phyloP scores from a whole-genome alignment of 2,888 invertebrate genomes.

The Belgica antarctica region DNA sequence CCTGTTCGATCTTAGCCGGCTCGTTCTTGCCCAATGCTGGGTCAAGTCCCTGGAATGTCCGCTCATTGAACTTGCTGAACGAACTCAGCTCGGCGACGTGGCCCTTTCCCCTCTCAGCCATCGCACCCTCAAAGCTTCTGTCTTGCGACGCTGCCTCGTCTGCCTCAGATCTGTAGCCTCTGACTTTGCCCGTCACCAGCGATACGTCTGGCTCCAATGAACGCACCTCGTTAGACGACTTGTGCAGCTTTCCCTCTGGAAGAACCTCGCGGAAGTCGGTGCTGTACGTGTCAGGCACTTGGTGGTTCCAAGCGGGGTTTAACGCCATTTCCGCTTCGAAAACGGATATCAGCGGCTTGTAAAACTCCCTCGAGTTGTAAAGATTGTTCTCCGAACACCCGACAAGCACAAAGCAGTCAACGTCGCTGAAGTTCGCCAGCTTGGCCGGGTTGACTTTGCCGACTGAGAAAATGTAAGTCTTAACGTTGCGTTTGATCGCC shows the following conservation, averaged over 20 bases:
- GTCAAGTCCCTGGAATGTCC: slow-evolving; percentile 85
- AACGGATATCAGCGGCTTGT: slow-evolving; percentile 85
- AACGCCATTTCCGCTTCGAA: slow-evolving; percentile 87
- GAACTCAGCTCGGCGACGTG: slow-evolving; percentile 50
- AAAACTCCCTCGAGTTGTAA: slow-evolving; percentile 79
- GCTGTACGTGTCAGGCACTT: slow-evolving; percentile 62
- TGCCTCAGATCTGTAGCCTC: slow-evolving; percentile 53
- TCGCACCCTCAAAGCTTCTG: slow-evolving; percentile 50
- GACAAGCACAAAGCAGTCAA: slow-evolving; percentile 88
- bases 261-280: slow-evolving; percentile 75
- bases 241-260: slow-evolving; percentile 61
- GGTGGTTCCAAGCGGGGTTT: slow-evolving; percentile 58
- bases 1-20: slow-evolving; percentile 66
- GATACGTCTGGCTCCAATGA: slow-evolving; percentile 63
- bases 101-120: slow-evolving; percentile 49
- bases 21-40: slow-evolving; percentile 73
- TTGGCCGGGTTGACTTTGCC: slow-evolving; percentile 94
- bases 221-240: slow-evolving; percentile 52
- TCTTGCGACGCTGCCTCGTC: slow-evolving; percentile 46
- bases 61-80: slow-evolving; percentile 54
- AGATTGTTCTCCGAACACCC: slow-evolving; percentile 89
- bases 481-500: slow-evolving; percentile 74
- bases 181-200: slow-evolving; percentile 69
- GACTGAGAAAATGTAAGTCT: slow-evolving; percentile 86
- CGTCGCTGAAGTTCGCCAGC: slow-evolving; percentile 85